Conservation (phyloP, 1,140 invertebrate genomes). For the Calephelis virginiensis region DNA sequence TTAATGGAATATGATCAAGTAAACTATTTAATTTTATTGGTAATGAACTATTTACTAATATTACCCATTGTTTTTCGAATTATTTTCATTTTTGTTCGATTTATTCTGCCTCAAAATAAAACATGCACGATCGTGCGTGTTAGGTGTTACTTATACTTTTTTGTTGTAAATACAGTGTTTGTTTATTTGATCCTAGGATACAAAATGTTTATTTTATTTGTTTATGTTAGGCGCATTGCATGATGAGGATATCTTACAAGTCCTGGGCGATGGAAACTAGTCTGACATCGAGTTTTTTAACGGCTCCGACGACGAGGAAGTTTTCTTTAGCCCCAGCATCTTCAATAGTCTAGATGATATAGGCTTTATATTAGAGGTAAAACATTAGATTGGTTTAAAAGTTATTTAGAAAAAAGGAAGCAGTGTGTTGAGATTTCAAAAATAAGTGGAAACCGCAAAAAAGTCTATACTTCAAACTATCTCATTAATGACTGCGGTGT, state of each 20-base stretch:
- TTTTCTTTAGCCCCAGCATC: not conserved
- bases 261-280: not conserved
- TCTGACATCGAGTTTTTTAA: not conserved
- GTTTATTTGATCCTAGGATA: not conserved
- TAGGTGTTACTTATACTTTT: not conserved
- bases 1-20: conserved; percentile 5
- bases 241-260: not conserved
- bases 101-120: not conserved
- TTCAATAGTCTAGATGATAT: not conserved
- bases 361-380: too few species aligned
- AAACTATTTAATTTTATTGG: conserved; percentile 1
- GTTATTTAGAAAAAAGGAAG: too few species aligned
- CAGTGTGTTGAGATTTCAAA: too few species aligned
- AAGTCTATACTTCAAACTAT: too few species aligned
- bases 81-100: not conserved
- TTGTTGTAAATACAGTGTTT: not conserved
- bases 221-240: not conserved
- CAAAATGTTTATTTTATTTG: not conserved
- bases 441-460: too few species aligned
- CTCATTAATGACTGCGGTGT: too few species aligned
- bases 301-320: not conserved
- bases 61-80: not conserved
- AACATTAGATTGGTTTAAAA: too few species aligned
- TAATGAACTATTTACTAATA: not conserved
- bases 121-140: not conserved